Evolutionary conservation across 2,888 invertebrate species (phyloP), one percentile per base, ranked within the genome.

Genomic region (Drosophila paramelanica): DNA sequence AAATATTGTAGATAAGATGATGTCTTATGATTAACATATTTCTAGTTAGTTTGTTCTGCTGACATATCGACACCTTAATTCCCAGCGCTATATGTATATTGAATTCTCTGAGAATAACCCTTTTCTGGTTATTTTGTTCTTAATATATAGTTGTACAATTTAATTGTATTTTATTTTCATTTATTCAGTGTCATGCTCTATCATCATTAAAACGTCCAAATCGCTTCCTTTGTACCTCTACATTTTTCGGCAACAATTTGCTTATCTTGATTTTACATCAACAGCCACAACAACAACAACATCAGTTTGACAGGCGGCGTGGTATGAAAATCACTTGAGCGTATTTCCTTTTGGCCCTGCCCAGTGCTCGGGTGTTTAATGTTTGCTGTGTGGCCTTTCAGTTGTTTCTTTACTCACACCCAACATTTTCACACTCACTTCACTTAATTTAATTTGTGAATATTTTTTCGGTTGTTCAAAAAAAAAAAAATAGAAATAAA

Each of bases 361-460:
- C 69, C 69, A 51, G 39, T 58, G 53, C 33, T 59, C 52, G 56
- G 53, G 42, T 72, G 69, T 80, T 79, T 66, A 68, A 67, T 77
- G 70, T 77, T 84, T 74, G 61, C 57, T 60, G 52, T 80, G 76
- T 67, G 71, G 74, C 50, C 72, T 84, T 84, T 68, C 64, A 67
- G 64, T 73, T 72, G 58, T 42, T 66, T 67, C 45, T 51, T 59
- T 59, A 56, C 61, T 25, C 61, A 64, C 59, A 55, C 67, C 53
- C 64, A 72, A 67, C 79, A 87, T 88, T 85, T 85, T 85, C 87
- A 85, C 81, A 85, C 85, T 87, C 84, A 89, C 73, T 83, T 84
- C 88, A 87, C 86, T 83, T 84, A 86, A 86, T 89, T 85, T 85
- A 87, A 87, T 87, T 87, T 87, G 87, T 84, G 89, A 68, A 87